Percentiles rank a stretch among this genome's conserved stretches.
These are phyloP conservation scores for Lasius fuliginosus DNA, from an alignment of 2,888 invertebrate genomes.

Conservation along the genomic window DNA sequence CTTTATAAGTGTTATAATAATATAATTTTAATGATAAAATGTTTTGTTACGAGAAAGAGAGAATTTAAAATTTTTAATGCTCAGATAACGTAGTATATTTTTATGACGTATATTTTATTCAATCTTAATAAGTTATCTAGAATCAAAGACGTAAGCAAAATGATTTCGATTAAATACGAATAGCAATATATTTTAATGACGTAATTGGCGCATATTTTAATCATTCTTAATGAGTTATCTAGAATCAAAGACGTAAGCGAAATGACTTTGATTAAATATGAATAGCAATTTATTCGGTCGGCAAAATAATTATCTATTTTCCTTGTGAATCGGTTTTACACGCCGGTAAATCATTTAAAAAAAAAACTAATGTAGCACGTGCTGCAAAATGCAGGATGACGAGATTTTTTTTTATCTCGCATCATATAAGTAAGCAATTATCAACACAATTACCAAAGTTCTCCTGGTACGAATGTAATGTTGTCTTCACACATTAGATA, in stretches of 20 bases:
- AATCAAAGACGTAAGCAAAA: neutral
- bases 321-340: neutral
- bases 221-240: neutral
- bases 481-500: conserved; percentile 9
- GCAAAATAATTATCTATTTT: neutral
- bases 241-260: neutral
- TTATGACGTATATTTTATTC: neutral
- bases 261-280: neutral
- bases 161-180: neutral
- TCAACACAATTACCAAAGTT: conserved; percentile 1
- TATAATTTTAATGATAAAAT: neutral
- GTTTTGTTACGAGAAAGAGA: neutral
- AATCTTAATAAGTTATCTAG: neutral
- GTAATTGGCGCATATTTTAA: neutral
- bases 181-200: neutral
- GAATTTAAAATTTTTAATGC: neutral
- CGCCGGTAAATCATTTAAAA: neutral
- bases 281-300: conserved; percentile 8
- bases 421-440: neutral
- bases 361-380: neutral
- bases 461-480: neutral
- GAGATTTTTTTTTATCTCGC: neutral
- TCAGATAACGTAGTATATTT: neutral
- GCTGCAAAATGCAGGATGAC: neutral
- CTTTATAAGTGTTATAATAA: neutral